Evolutionary conservation across 2,797 vertebrate species (phyloP).

Genomic region (Bovichtus variegatus): DNA sequence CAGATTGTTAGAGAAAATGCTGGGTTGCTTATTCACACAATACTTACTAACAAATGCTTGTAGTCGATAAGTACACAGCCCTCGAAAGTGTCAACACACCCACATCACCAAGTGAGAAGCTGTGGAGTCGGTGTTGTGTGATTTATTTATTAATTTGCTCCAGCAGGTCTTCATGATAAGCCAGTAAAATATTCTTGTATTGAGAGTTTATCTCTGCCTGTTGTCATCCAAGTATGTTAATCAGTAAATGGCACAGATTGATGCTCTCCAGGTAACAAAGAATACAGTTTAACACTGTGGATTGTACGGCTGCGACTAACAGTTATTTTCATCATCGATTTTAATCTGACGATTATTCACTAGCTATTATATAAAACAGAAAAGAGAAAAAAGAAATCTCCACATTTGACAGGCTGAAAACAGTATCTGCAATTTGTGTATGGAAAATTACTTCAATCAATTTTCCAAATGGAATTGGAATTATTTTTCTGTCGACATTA

Average conservation of each 20-base stretch:
- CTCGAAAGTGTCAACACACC: neutral
- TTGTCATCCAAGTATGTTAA: neutral
- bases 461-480: too few species aligned
- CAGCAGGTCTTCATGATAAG: neutral
- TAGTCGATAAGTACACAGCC: neutral
- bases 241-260: neutral
- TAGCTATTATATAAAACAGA: too few species aligned
- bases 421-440: too few species aligned
- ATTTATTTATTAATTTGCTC: neutral
- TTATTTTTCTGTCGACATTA: too few species aligned
- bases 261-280: neutral
- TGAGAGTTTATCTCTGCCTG: neutral
- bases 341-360: too few species aligned
- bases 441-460: too few species aligned
- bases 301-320: too few species aligned
- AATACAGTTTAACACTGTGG: neutral
- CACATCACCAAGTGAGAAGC: conserved; percentile 27
- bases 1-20: neutral
- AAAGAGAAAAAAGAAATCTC: too few species aligned
- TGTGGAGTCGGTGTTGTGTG: neutral
- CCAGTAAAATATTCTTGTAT: neutral
- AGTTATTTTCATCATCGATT: too few species aligned
- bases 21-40: neutral
- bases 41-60: neutral
- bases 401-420: too few species aligned